phyloP scores from a whole-genome alignment of 2,888 invertebrate genomes.

The Ommatoiulus sabulosus region DNA sequence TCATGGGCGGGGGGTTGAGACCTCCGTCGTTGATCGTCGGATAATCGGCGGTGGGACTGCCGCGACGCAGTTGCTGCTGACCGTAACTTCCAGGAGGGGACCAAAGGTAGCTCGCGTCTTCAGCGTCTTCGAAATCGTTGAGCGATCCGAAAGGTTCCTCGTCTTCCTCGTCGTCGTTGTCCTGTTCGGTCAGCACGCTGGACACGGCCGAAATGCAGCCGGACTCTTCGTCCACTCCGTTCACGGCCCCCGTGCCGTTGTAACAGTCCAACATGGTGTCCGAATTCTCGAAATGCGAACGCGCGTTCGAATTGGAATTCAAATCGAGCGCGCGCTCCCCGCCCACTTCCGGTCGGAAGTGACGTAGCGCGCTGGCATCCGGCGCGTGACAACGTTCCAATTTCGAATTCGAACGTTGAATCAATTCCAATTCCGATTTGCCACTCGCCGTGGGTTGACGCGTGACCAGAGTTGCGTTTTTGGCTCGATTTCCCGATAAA shows the following conservation, averaged over 20 bases:
- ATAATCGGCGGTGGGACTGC: background rate
- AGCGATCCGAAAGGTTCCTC: background rate
- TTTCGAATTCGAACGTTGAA: background rate
- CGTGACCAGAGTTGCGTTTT: background rate
- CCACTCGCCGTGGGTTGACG: background rate
- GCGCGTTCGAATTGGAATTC: no score
- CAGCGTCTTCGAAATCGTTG: background rate
- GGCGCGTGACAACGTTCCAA: constrained; percentile 28
- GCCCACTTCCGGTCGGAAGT: no score
- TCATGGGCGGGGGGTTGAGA: no score
- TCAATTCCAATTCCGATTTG: background rate
- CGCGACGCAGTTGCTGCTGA: no score
- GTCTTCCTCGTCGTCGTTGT: constrained; percentile 51
- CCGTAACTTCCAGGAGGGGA: background rate
- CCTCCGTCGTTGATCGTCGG: background rate
- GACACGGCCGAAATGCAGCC: constrained; percentile 55
- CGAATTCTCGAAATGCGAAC: background rate
- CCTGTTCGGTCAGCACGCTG: constrained; percentile 54
- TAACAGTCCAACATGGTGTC: no score
- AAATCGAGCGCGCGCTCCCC: no score
- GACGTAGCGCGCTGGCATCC: no score
- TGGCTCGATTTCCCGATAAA: background rate
- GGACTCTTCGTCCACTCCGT: constrained; percentile 44
- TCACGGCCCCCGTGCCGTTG: background rate
- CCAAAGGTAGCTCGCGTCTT: background rate